Base-by-base conservation (phyloP, 2,888 invertebrate genomes). In the Macrophya annulata region DNA sequence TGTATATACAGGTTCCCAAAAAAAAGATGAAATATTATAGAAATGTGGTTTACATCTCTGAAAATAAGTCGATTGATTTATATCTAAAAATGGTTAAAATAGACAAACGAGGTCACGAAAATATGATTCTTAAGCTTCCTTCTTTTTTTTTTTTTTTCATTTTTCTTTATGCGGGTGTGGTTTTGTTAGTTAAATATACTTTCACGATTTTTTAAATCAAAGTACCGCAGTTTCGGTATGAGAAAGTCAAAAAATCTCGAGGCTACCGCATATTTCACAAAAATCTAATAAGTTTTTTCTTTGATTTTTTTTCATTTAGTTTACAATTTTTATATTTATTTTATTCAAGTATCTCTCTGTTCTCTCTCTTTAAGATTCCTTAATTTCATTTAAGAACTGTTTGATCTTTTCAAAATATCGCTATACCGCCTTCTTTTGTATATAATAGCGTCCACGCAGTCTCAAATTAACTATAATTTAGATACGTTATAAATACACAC, bases 11-110 rank as follows among this genome's bases (percentile, higher is more conserved):
- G n/a, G n/a, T 55, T 55, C 1, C 6, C 55, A 17, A 37, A 15
- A 37, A 15, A 31, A 3, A 31, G 31, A 31, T 31, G 31, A 31
- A 31, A 31, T 21, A 31, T 68, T 31, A 68, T 25, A 68, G 31
- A 68, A 68, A 68, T 68, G 55, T 55, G 55, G 55, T 55, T 55
- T 55, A 55, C n/a, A 55, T 55, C n/a, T 55, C 55, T 55, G 55
- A n/a, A 55, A 55, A 55, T 8, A 55, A n/a, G 6, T n/a, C 2
- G 55, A n/a, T n/a, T 55, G 55, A 55, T 55, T 55, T 55, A 55
- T 55, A n/a, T n/a, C 55, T 55, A 17, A 55, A 55, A 55, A n/a
- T n/a, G 55, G 55, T 55, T n/a, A 55, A 55, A 55, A 55, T 55
- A 55, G 55, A 55, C 8, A 55, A 55, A 55, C 55, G 55, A 8